phyloP scores from a whole-genome alignment of 2,113 vertebrate genomes.

The Coturnix japonica region DNA sequence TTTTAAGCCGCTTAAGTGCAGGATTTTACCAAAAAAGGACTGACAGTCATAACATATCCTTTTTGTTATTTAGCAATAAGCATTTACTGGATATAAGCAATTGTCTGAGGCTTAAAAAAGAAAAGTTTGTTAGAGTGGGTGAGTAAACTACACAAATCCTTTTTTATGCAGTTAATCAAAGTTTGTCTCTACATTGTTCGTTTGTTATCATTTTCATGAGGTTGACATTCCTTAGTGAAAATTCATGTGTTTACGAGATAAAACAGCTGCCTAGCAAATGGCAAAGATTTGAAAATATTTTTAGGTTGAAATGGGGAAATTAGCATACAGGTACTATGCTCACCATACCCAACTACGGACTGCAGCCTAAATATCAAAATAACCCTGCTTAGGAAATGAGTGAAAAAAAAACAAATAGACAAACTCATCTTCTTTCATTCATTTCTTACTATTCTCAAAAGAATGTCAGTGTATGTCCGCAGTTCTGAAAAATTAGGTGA shows the following conservation, averaged over 20 bases:
- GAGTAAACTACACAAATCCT: background rate
- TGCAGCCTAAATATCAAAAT: background rate
- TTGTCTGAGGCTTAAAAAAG: conserved; percentile 31
- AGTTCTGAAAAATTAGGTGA: background rate
- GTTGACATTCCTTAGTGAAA: conserved; percentile 47
- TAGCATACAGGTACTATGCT: background rate
- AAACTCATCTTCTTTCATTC: background rate
- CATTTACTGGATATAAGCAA: conserved; percentile 29
- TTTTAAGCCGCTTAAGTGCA: background rate
- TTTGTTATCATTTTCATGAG: conserved; percentile 47
- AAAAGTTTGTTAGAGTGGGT: background rate
- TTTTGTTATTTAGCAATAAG: conserved; percentile 58
- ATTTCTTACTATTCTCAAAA: background rate
- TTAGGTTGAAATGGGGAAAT: background rate
- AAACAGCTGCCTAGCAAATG: conserved; percentile 65
- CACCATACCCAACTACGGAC: background rate
- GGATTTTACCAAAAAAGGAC: background rate
- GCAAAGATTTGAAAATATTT: background rate
- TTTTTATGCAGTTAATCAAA: conserved; percentile 46
- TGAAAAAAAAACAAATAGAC: background rate
- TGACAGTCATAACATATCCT: conserved; percentile 1
- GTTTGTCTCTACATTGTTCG: conserved; percentile 50
- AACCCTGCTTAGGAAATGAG: background rate
- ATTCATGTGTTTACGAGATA: conserved; percentile 53
- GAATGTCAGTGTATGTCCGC: background rate